Conservation (phyloP, 2,797 vertebrate genomes). For the Monodelphis domestica region DNA sequence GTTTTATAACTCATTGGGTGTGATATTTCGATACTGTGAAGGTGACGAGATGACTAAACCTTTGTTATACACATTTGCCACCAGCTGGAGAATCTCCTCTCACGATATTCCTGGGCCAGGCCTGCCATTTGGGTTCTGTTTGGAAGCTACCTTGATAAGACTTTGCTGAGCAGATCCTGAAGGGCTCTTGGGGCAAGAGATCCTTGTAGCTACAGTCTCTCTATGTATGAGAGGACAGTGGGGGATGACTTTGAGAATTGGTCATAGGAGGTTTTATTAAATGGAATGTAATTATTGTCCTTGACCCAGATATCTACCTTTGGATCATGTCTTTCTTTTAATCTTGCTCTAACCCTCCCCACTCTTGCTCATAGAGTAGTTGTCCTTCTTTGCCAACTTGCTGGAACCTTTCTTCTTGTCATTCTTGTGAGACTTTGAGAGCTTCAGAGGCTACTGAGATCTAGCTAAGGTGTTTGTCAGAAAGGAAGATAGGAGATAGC, state of each 20-base stretch:
- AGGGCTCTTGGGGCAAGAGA: not conserved
- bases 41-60: no score
- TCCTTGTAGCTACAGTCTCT: not conserved
- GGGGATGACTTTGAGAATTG: not conserved
- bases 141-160: constrained; percentile 72
- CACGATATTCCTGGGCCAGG: constrained; percentile 49
- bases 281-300: not conserved
- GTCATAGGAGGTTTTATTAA: not conserved
- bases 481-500: not conserved
- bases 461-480: not conserved
- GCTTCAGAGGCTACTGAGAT: not conserved
- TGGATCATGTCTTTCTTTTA: not conserved
- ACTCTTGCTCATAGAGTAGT: not conserved
- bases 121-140: constrained; percentile 40
- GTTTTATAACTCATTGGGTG: no score
- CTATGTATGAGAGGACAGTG: no score
- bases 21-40: not conserved
- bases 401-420: not conserved
- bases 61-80: not conserved
- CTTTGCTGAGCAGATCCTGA: constrained; percentile 66
- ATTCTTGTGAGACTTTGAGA: not conserved
- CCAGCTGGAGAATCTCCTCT: not conserved
- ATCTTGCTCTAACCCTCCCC: not conserved
- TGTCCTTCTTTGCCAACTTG: not conserved
- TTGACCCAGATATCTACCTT: not conserved